A percentile compares a stretch with the other conserved stretches of the same genome.
Conservation (phyloP, 2,113 vertebrate genomes). For the Sus scrofa region T2T-Sscrofa CM000830.6:88551001-88551500, state of each 20-base stretch:
- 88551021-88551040: background rate
- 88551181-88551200: conserved; percentile 44
- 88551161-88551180: conserved; percentile 44
- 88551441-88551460: conserved; percentile 32
- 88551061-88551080: conserved; percentile 38
- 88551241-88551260: conserved; percentile 63
- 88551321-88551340: conserved; percentile 46
- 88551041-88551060: conserved; percentile 11
- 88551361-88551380: conserved; percentile 23
- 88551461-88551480: background rate
- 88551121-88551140: conserved; percentile 48
- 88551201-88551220: conserved; percentile 63
- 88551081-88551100: conserved; percentile 27
- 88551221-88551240: conserved; percentile 72
- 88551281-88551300: conserved; percentile 60
- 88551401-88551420: conserved; percentile 49
- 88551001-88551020: background rate
- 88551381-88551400: conserved; percentile 50
- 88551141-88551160: conserved; percentile 61
- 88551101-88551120: conserved; percentile 5
- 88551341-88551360: conserved; percentile 36
- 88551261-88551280: conserved; percentile 42
- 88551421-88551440: conserved; percentile 31
- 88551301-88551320: conserved; percentile 60
- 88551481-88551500: background rate